Conservation (phyloP, 2,113 vertebrate genomes). For the Cavia aperea region DNA sequence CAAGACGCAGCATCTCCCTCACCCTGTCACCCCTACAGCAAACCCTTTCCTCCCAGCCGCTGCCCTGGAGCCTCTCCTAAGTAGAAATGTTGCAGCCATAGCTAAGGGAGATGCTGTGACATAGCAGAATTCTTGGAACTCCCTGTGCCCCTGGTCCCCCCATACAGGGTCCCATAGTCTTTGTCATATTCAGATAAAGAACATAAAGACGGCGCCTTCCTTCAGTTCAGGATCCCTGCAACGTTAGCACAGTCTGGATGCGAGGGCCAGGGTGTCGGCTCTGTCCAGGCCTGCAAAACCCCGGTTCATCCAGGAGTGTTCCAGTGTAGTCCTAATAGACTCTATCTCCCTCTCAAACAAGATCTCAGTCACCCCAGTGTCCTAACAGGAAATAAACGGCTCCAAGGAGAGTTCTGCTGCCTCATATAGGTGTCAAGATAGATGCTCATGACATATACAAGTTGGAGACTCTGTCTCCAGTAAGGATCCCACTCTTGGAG, state of each 20-base stretch:
- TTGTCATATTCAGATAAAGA: background rate
- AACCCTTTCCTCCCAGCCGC: background rate
- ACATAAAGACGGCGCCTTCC: background rate
- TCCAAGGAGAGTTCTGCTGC: background rate
- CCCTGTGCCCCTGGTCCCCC: background rate
- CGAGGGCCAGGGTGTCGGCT: background rate
- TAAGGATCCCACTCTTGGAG: background rate
- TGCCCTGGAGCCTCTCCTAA: background rate
- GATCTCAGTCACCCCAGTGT: background rate
- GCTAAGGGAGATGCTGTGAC: background rate
- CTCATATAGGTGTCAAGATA: background rate
- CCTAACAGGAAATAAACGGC: background rate
- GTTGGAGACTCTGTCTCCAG: background rate
- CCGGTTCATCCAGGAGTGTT: background rate
- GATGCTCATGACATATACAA: background rate
- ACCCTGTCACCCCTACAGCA: too few relatives aligned
- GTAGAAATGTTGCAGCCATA: background rate
- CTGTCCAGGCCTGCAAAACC: background rate
- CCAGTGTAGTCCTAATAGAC: background rate
- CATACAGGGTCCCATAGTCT: background rate
- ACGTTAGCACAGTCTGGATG: background rate
- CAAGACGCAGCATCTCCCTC: background rate
- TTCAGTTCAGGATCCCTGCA: background rate
- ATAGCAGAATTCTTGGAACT: background rate
- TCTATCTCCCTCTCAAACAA: background rate